A percentile compares a stretch with the other conserved stretches of the same genome.
Conservation (phyloP, 1,140 invertebrate species). For the Drosophila trapezifrons region DNA sequence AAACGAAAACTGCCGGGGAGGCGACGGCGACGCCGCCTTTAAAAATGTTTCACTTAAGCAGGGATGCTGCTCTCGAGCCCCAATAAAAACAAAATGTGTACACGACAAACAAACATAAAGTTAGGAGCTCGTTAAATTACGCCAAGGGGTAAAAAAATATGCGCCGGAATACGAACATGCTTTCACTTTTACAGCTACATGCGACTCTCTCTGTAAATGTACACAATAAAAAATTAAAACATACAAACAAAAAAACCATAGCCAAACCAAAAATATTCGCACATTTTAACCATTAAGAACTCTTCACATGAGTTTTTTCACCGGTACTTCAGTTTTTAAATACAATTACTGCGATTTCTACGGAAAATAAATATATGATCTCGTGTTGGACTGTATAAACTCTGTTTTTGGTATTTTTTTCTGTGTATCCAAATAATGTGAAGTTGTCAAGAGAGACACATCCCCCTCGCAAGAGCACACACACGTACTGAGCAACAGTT, state of each 20-base stretch:
- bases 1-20: slow-evolving; percentile 62
- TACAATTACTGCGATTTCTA: too few species aligned
- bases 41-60: slow-evolving; percentile 81
- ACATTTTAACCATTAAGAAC: neutral
- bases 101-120: slow-evolving; percentile 82
- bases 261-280: neutral
- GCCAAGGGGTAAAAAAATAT: slow-evolving; percentile 74
- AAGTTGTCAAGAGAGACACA: slow-evolving; percentile 51
- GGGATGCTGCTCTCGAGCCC: slow-evolving; percentile 39
- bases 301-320: too few species aligned
- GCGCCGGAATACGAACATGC: slow-evolving; percentile 54
- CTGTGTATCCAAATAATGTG: slow-evolving; percentile 42
- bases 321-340: neutral
- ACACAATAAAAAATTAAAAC: neutral
- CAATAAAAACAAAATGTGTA: slow-evolving; percentile 81
- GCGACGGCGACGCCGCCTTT: slow-evolving; percentile 34
- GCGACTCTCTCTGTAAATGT: slow-evolving; percentile 12
- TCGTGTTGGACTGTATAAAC: neutral
- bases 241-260: neutral
- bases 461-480: neutral
- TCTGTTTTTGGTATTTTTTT: too few species aligned
- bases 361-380: too few species aligned
- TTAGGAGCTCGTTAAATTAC: slow-evolving; percentile 79
- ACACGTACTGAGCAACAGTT: slow-evolving; percentile 53
- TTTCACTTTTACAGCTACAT: slow-evolving; percentile 58